phyloP scores from a whole-genome alignment of 2,888 invertebrate species.

The Arctia plantaginis region DNA sequence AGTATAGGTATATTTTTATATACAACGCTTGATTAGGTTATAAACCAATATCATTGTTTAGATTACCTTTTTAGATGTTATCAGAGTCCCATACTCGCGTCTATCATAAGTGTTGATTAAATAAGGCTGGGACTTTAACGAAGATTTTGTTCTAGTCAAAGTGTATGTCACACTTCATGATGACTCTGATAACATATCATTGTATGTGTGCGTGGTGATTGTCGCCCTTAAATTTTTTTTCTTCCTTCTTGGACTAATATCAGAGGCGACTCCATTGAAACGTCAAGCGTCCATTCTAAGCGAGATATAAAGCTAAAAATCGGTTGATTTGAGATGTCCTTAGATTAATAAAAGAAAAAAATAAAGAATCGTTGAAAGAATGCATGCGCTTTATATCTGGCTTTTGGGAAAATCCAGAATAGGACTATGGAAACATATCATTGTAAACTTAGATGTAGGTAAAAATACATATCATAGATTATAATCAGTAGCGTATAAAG shows the following conservation, averaged over 20 bases:
- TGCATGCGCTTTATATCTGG: slow-evolving; percentile 86
- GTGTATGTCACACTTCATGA: slow-evolving; percentile 56
- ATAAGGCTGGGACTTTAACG: slow-evolving; percentile 53
- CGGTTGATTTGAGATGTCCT: slow-evolving; percentile 69
- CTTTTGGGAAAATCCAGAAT: slow-evolving; percentile 83
- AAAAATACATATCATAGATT: slow-evolving; percentile 77
- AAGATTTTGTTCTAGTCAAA: slow-evolving; percentile 47
- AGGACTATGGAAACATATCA: slow-evolving; percentile 84
- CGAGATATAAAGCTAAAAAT: slow-evolving; percentile 83
- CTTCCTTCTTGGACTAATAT: slow-evolving; percentile 58
- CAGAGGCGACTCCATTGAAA: slow-evolving; percentile 83
- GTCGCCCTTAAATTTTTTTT: slow-evolving; percentile 67
- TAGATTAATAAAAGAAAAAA: slow-evolving; percentile 68
- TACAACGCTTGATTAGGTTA: slow-evolving; percentile 60
- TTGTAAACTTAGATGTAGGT: slow-evolving; percentile 72
- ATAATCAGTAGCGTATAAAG: slow-evolving; percentile 78
- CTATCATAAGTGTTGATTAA: slow-evolving; percentile 61
- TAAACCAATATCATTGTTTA: slow-evolving; percentile 47
- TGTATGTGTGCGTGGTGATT: slow-evolving; percentile 66
- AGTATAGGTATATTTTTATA: slow-evolving; percentile 76
- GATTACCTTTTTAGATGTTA: slow-evolving; percentile 40
- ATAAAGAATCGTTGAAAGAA: slow-evolving; percentile 80
- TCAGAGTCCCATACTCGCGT: slow-evolving; percentile 76
- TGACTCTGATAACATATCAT: slow-evolving; percentile 62
- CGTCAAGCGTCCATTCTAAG: slow-evolving; percentile 78